phyloP scores from a whole-genome alignment of 2,888 invertebrate genomes.

The Temnothorax ravouxi region DNA sequence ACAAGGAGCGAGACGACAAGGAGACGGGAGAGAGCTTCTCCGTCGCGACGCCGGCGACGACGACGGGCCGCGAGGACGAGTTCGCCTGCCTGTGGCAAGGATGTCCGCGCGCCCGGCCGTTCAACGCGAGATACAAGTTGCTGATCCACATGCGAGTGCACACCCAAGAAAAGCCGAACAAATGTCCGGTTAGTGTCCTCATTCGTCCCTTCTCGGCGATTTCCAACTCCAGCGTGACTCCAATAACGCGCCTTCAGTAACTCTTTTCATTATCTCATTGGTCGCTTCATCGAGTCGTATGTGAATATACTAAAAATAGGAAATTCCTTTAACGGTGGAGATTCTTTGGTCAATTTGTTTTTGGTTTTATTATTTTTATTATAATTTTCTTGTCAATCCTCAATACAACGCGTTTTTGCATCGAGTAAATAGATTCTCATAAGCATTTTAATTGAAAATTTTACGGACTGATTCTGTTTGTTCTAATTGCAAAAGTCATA shows the following conservation, averaged over 20 bases:
- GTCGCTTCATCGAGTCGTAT: neutral
- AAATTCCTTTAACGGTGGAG: neutral
- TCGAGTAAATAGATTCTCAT: neutral
- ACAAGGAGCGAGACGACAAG: conserved; percentile 68
- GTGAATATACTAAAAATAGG: neutral
- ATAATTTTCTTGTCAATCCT: too few relatives aligned
- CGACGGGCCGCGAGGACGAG: conserved; percentile 88
- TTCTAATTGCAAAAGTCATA: neutral
- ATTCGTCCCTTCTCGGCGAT: neutral
- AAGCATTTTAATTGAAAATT: neutral
- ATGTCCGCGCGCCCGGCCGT: conserved; percentile 96
- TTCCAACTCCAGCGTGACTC: neutral
- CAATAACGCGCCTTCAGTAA: neutral
- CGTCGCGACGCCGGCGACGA: neutral
- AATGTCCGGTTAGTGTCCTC: conserved; percentile 95
- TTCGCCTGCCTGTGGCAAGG: conserved; percentile 98
- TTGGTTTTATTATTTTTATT: neutral
- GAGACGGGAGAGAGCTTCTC: conserved; percentile 59
- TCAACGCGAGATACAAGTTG: conserved; percentile 99
- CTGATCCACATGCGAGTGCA: conserved; percentile 99
- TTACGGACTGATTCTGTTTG: neutral
- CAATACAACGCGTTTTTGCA: neutral
- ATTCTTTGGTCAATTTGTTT: neutral
- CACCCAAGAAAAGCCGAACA: conserved; percentile 99
- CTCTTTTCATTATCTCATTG: neutral